Conservation (phyloP, 2,888 invertebrate genomes). For the Drosophila robusta region DNA sequence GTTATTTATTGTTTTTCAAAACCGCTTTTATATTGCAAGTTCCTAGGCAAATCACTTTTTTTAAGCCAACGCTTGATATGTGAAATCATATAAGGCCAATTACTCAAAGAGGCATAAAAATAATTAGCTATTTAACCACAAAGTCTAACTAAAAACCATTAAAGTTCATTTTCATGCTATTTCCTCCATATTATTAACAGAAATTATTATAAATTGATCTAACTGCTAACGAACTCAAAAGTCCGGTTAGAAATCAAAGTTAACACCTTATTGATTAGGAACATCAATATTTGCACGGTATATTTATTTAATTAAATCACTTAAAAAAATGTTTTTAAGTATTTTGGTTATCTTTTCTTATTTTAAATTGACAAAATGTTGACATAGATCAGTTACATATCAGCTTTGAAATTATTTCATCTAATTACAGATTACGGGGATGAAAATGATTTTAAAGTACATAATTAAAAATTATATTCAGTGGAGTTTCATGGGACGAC, state of each 20-base stretch:
- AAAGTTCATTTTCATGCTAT: conserved; percentile 9
- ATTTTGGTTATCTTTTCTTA: neutral
- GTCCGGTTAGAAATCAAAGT: conserved; percentile 2
- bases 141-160: conserved; percentile 2
- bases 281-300: conserved; percentile 1
- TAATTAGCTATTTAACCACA: conserved; percentile 4
- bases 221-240: conserved; percentile 5
- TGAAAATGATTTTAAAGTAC: conserved; percentile 1
- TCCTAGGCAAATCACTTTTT: neutral
- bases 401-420: neutral
- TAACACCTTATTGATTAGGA: conserved; percentile 13
- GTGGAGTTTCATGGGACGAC: neutral
- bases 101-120: neutral
- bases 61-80: neutral
- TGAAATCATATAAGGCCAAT: conserved; percentile 7
- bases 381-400: conserved; percentile 30
- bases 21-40: neutral
- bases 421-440: neutral
- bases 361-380: conserved; percentile 2
- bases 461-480: conserved; percentile 9
- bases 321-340: neutral
- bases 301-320: conserved; percentile 12
- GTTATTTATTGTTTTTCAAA: neutral
- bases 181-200: neutral
- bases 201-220: neutral